Evolutionary conservation across 2,888 invertebrate species (phyloP), one percentile per base, ranked within the genome.

Genomic region (Pharmacophagus antenor): DNA sequence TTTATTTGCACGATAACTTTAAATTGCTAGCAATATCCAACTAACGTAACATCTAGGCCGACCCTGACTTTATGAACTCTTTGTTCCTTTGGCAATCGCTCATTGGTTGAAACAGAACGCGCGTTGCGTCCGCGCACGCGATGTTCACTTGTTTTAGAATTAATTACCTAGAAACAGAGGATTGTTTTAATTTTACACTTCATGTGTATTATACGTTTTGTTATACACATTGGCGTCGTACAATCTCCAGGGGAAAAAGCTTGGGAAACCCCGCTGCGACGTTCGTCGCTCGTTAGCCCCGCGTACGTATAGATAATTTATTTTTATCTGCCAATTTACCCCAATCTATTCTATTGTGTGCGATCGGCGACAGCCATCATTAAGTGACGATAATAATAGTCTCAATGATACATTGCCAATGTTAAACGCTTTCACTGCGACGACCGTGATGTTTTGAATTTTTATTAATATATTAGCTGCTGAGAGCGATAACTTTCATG

Each of bases 301-400:
- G 76, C 74, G 78, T 77, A 82, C 72, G 78, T 71, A 52, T 22
- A 79, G 80, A 87, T 86, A 82, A 82, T 86, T 89, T 85, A 86
- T 87, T 88, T 84, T 87, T 84, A 87, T 88, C 84, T 82, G 80
- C 81, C 88, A 85, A 85, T 88, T 88, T 88, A 87, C 85, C 85
- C 86, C 87, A 88, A 84, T 87, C 82, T 79, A 73, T 73, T 77
- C 77, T 77, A 82, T 85, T 84, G 85, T 82, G 71, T 72, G 72
- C 71, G 63, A 65, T 65, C 74, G 80, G 77, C 80, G 87, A 86
- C 85, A 83, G 77, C 75, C 72, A 78, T 79, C 80, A 74, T 76
- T 69, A 69, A 70, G 59, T 63, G 63, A 68, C 65, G 64, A 62
- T 66, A 65, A 58, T 62, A 63, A 64, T 62, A 63, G 65, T 62